Percentiles rank a stretch among this genome's conserved stretches.
phyloP scores from a whole-genome alignment of 2,113 vertebrate species.

The Chlamydotis undulata region DNA sequence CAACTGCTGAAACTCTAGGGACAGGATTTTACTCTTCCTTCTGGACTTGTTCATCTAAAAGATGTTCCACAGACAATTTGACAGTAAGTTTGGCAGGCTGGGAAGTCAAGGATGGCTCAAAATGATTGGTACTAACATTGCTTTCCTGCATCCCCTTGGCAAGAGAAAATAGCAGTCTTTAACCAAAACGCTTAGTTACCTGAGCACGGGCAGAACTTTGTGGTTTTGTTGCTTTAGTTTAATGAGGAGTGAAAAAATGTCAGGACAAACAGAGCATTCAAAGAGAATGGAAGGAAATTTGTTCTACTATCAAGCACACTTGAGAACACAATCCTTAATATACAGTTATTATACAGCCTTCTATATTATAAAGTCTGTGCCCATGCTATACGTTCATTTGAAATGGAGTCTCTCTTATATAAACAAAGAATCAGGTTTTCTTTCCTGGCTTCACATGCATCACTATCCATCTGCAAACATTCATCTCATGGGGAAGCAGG shows the following conservation, averaged over 20 bases:
- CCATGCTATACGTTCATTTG: not conserved
- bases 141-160: not conserved
- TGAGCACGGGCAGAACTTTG: not conserved
- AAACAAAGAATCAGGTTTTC: not conserved
- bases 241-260: not conserved
- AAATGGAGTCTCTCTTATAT: not conserved
- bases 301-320: not conserved
- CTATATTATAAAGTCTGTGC: not conserved
- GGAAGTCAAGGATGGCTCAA: not conserved
- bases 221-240: not conserved
- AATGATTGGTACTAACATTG: not conserved
- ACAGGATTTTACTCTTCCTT: not conserved
- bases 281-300: not conserved
- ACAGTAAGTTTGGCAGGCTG: not conserved
- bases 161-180: not conserved
- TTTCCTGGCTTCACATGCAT: not conserved
- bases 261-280: not conserved
- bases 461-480: not conserved
- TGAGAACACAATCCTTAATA: not conserved
- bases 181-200: not conserved
- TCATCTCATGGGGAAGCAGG: not conserved
- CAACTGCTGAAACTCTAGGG: not conserved
- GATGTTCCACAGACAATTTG: not conserved
- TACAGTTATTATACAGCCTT: not conserved
- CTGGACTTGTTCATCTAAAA: not conserved